Evolutionary conservation across 1,140 invertebrate genomes (phyloP).

Genomic region (Micrasema longulum): DNA sequence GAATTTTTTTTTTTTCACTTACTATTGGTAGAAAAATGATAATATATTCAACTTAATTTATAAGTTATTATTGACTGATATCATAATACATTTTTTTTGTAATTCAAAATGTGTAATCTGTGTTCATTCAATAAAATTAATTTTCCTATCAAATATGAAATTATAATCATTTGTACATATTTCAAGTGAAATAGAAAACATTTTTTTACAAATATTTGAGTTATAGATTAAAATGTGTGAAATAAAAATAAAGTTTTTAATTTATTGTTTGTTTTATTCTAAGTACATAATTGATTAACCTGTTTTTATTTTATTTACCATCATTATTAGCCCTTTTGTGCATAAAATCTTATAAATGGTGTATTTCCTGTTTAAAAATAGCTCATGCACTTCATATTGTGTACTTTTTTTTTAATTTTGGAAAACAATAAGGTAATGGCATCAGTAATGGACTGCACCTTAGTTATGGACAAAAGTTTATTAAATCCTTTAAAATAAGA

Average conservation of each 20-base stretch:
- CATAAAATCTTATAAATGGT: too few species aligned
- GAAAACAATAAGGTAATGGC: too few species aligned
- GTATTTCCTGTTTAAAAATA: too few species aligned
- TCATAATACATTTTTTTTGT: conserved; percentile 35
- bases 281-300: too few species aligned
- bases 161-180: conserved; percentile 29
- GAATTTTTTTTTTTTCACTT: not conserved
- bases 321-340: too few species aligned
- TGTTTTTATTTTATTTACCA: too few species aligned
- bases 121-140: conserved; percentile 20
- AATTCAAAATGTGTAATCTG: conserved; percentile 22
- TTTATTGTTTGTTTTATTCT: not conserved
- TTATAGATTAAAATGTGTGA: conserved; percentile 34
- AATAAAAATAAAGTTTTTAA: conserved; percentile 18
- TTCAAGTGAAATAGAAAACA: conserved; percentile 10
- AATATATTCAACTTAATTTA: conserved; percentile 41
- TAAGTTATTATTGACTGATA: conserved; percentile 46
- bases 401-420: too few species aligned
- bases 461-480: too few species aligned
- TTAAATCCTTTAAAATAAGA: too few species aligned
- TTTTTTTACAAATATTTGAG: conserved; percentile 24
- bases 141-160: conserved; percentile 22
- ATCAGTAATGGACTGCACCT: too few species aligned
- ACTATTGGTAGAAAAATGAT: conserved; percentile 21
- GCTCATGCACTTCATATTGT: too few species aligned